phyloP scores from a whole-genome alignment of 2,888 invertebrate genomes.

The Asteroscopus sphinx region DNA sequence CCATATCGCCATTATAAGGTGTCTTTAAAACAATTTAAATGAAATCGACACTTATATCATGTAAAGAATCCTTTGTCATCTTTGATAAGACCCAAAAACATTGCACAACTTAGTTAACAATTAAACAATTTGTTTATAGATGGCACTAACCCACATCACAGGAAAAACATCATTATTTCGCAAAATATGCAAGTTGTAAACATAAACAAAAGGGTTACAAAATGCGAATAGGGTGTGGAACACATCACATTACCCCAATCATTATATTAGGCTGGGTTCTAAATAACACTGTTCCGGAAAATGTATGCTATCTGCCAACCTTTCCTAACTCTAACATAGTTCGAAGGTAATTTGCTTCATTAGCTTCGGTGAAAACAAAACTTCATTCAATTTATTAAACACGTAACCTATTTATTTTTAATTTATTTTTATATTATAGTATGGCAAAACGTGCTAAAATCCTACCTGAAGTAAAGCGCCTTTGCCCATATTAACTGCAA shows the following conservation, averaged over 20 bases:
- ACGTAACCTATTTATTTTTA: no score
- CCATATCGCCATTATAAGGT: no score
- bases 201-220: conserved; percentile 44
- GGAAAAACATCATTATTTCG: conserved; percentile 23
- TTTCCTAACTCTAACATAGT: conserved; percentile 39
- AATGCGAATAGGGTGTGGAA: conserved; percentile 35
- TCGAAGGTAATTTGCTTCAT: conserved; percentile 45
- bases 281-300: conserved; percentile 43
- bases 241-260: conserved; percentile 44
- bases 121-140: conserved; percentile 8
- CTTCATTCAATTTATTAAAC: conserved; percentile 49
- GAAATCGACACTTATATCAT: neutral
- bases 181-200: conserved; percentile 46
- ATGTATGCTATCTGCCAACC: conserved; percentile 34
- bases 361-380: conserved; percentile 42
- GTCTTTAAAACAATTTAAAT: no score
- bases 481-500: no score
- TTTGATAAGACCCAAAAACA: neutral
- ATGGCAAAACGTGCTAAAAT: no score
- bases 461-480: no score
- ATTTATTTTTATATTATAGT: no score
- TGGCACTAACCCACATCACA: conserved; percentile 17
- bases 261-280: conserved; percentile 40
- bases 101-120: neutral
- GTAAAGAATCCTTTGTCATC: neutral